Conservation (phyloP, 2,113 vertebrate genomes). For the Pycnonotus jocosus region DNA sequence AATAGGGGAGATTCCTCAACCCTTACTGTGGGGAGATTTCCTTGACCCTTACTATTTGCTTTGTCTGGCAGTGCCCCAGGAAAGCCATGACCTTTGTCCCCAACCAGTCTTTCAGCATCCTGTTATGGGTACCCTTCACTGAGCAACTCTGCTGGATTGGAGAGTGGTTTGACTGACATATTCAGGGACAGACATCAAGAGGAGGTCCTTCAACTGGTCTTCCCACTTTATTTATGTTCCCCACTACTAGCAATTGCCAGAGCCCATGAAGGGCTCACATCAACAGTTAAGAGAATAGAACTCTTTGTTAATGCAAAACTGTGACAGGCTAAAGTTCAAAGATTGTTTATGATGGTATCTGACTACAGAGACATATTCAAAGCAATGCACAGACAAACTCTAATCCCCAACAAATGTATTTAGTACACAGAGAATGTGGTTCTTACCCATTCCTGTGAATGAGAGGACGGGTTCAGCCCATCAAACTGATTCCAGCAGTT, state of each 20-base stretch:
- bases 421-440: not conserved
- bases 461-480: not conserved
- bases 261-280: not conserved
- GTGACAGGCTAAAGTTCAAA: not conserved
- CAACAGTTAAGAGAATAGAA: not conserved
- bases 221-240: not conserved
- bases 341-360: not conserved
- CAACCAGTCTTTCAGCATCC: not conserved
- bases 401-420: too few species aligned
- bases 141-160: not conserved
- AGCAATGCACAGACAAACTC: not conserved
- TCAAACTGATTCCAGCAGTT: rapidly evolving
- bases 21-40: not conserved
- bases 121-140: not conserved
- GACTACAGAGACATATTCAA: not conserved
- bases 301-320: rapidly evolving
- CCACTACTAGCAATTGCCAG: not conserved
- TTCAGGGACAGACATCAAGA: not conserved
- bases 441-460: not conserved
- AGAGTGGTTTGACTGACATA: not conserved
- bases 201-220: not conserved
- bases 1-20: not conserved
- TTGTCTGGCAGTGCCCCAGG: not conserved
- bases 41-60: rapidly evolving
- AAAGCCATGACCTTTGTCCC: not conserved